These are phyloP conservation scores for Lineus longissimus DNA, from an alignment of 1,140 invertebrate species.

Conservation along the genomic window DNA sequence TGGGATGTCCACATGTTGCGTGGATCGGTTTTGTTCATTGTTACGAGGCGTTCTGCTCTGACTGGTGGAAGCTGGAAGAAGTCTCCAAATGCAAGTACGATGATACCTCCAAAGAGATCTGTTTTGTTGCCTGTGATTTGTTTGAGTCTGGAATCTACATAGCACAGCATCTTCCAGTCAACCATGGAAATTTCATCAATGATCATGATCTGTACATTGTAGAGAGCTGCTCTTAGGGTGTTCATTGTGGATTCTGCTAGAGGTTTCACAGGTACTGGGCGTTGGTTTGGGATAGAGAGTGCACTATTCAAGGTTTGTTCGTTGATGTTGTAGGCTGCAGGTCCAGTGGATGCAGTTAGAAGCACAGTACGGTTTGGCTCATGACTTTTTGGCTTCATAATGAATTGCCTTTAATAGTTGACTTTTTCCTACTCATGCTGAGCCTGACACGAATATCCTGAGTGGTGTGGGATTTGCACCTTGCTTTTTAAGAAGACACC, in stretches of 20 bases:
- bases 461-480: conserved; percentile 10
- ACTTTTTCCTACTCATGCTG: conserved; percentile 18
- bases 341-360: conserved; percentile 11
- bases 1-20: conserved; percentile 7
- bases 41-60: no score
- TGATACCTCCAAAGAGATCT: neutral
- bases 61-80: conserved; percentile 7
- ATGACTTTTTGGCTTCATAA: conserved; percentile 18
- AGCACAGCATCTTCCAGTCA: conserved; percentile 16
- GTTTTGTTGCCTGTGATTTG: conserved; percentile 3
- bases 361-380: conserved; percentile 10
- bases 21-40: neutral
- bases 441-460: conserved; percentile 18
- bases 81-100: neutral
- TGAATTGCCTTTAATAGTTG: conserved; percentile 17
- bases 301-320: conserved; percentile 13
- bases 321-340: conserved; percentile 13
- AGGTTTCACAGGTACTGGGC: neutral
- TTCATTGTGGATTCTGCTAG: conserved; percentile 13
- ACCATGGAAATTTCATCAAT: conserved; percentile 26
- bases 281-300: conserved; percentile 5
- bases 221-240: conserved; percentile 9
- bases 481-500: conserved; percentile 14
- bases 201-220: conserved; percentile 14
- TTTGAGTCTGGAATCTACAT: conserved; percentile 15